phyloP scores from a whole-genome alignment of 2,113 vertebrate genomes.

The cattle (Bos taurus) region DNA sequence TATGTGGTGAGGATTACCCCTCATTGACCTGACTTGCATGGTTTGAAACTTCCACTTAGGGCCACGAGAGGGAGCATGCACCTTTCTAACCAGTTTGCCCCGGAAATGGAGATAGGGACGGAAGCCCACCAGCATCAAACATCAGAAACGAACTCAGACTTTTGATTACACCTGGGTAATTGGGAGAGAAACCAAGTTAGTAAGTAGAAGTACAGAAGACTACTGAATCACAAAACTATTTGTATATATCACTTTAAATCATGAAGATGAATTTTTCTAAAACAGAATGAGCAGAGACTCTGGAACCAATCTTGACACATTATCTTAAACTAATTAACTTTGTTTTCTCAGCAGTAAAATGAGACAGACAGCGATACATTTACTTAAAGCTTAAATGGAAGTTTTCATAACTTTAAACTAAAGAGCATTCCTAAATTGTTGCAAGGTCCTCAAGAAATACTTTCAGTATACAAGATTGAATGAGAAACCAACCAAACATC shows the following conservation, averaged over 20 bases:
- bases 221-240: not conserved
- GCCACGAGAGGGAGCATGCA: not conserved
- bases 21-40: not conserved
- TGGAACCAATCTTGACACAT: not conserved
- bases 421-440: not conserved
- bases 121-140: not conserved
- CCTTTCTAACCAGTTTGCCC: not conserved
- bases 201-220: not conserved
- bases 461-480: not conserved
- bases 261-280: not conserved
- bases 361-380: not conserved
- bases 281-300: not conserved
- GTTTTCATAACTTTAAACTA: not conserved
- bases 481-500: not conserved
- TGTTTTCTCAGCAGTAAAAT: not conserved
- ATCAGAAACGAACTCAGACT: not conserved
- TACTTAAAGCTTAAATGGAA: not conserved
- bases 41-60: not conserved
- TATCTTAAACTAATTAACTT: not conserved
- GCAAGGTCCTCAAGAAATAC: not conserved
- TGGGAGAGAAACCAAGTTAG: not conserved
- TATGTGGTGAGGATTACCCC: not conserved
- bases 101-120: not conserved
- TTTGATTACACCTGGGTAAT: not conserved
- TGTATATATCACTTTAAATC: not conserved